Evolutionary conservation across 2,888 invertebrate species (phyloP), one percentile per base, ranked within the genome.

Genomic region (Rhopalosiphum nymphaeae): DNA sequence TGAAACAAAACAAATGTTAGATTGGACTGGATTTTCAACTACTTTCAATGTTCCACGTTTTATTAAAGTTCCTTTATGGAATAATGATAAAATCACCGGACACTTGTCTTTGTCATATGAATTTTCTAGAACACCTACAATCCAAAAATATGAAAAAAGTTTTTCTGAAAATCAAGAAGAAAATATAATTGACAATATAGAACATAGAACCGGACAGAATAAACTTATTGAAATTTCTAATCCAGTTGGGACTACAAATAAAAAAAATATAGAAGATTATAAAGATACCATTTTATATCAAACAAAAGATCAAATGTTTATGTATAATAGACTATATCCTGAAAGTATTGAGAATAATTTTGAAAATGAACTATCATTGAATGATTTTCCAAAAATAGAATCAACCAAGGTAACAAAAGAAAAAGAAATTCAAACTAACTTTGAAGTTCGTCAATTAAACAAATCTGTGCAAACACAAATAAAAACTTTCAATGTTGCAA

Each of bases 1-100:
- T 86, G 94, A 94, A 91, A 94, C 94, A 29, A 94, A 94, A 94
- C 85, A 85, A 86, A 94, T 94, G 94, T 86, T 94, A n/a, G 94
- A 94, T n/a, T 94, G 94, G 94, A 86, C 86, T 46, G 94, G 86
- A 86, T 91, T 94, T 86, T 86, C 61, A 61, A 87, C 94, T n/a
- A 53, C 26, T 67, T 91, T 90, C 42, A 29, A 1, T 49, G 53
- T 42, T 67, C 26, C 91, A 26, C 42, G 91, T 42, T 87, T 49
- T 49, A 85, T 94, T 49, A 94, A 94, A 91, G 86, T 94, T 67
- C 94, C 94, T 86, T 87, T 94, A 49, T 94, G 86, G 94, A 61
- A 42, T 61, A 91, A 91, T 53, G 46, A 91, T 91, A 94, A 91
- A 94, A 91, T 94, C 5, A 94, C 86, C 36, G 94, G 94, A 49